Base-by-base conservation (phyloP, 1,140 invertebrate species). In the Drosophila biarmipes region DNA sequence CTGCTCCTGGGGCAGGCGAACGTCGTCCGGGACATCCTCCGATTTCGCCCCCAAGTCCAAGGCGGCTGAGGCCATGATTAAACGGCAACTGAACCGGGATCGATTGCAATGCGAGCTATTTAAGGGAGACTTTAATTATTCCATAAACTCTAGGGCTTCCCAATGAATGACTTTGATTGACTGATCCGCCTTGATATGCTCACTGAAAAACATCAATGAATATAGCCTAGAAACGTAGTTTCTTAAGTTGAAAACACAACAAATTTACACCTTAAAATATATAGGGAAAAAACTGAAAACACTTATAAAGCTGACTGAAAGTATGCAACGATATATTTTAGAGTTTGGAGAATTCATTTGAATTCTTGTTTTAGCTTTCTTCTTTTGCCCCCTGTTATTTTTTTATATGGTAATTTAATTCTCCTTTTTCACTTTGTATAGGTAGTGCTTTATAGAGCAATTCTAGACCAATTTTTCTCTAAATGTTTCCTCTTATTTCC, bases 1-100 rank as follows among this genome's bases (percentile, higher is more conserved):
- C 48, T 77, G 68, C 54, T 89, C 85, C 85, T 89, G 48, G 54
- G 84, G 84, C 55, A 89, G 45, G 24, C 61, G 51, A 12, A 89
- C 84, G 7, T 89, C 79, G 15, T 73, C 49, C 19, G 15, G 61
- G 2, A 48, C 24, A 0, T 58, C 49, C 38, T 34, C n/a, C 4
- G 35, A 15, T 12, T 62, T 62, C 11, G 57, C 38, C n/a, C 4
- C 14, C 15, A 43, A 29, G 8, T 56, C 24, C 8, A 48, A 19
- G 4, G 51, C 42, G 19, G 55, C 15, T 21, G 53, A 35, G 4
- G 73, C 77, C 63, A 74, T 77, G 14, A n/a, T 52, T 4, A 4
- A 53, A 2, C 2, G 1, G 11, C 10, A 14, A 69, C 54, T 69
- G 15, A 11, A 5, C 0, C 8, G 0, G 12, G 4, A 7, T 14